Conservation (phyloP, 2,888 invertebrate species). For the Ferrisia virgata region DNA sequence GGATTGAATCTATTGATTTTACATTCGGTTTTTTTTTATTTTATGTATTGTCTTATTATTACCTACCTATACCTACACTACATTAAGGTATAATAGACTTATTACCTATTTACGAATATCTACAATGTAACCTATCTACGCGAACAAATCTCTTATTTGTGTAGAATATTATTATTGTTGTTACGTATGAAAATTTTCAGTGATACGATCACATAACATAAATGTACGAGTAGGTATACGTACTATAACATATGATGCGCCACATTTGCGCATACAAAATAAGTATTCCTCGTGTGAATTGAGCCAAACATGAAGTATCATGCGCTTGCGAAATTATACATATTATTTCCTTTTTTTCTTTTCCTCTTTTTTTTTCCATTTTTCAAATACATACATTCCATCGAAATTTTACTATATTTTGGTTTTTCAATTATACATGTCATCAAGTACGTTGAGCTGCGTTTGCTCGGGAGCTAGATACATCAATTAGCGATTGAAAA, state of each 20-base stretch:
- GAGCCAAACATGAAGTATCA: background rate
- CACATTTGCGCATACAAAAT: no score
- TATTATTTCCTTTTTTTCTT: background rate
- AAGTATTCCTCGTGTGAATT: no score
- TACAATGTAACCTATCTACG: background rate
- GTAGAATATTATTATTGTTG: background rate
- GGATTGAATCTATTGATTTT: background rate
- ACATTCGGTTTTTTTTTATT: background rate
- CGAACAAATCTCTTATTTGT: background rate
- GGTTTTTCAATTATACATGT: no score
- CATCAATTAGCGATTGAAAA: no score
- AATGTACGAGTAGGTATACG: no score
- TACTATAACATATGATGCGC: no score
- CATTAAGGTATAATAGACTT: background rate
- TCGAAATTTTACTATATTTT: background rate
- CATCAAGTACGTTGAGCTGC: no score
- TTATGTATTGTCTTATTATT: no score
- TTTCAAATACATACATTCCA: slow-evolving; percentile 3
- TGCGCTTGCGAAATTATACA: background rate
- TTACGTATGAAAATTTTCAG: background rate
- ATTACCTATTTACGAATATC: background rate
- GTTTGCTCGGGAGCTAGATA: no score
- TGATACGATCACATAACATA: background rate
- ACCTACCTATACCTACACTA: background rate
- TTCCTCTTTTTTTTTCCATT: no score